A percentile compares a stretch with the other conserved stretches of the same genome.
Conservation (phyloP, 2,888 invertebrate species). For the Apamea epomidion region DNA sequence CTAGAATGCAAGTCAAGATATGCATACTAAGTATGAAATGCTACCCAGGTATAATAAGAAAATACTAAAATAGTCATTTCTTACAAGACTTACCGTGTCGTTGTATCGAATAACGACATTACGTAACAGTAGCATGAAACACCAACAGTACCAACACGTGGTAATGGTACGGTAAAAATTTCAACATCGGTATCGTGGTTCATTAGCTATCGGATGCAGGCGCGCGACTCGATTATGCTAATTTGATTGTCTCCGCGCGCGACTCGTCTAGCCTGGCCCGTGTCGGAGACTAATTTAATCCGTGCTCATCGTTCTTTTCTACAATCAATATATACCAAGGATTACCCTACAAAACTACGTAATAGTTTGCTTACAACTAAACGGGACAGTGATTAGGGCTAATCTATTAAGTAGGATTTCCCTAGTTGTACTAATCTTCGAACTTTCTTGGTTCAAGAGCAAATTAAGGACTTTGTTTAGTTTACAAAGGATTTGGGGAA, state of each 20-base stretch:
- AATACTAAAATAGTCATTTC: slow-evolving; percentile 16
- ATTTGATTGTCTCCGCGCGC: slow-evolving; percentile 63
- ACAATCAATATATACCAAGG: slow-evolving; percentile 51
- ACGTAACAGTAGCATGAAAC: slow-evolving; percentile 36
- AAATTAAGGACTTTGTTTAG: slow-evolving; percentile 43
- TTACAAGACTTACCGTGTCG: neutral
- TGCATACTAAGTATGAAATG: slow-evolving; percentile 1
- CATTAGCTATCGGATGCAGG: slow-evolving; percentile 63
- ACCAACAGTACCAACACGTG: slow-evolving; percentile 32
- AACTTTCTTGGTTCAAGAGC: slow-evolving; percentile 31
- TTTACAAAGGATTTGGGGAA: slow-evolving; percentile 46
- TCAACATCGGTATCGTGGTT: slow-evolving; percentile 58
- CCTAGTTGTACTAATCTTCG: slow-evolving; percentile 48
- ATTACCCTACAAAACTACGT: slow-evolving; percentile 37
- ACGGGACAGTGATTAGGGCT: slow-evolving; percentile 42
- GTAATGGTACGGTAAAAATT: slow-evolving; percentile 47
- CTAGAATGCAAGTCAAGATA: neutral
- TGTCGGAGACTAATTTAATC: slow-evolving; percentile 54
- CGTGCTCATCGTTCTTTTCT: slow-evolving; percentile 46
- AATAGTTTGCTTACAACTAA: slow-evolving; percentile 39
- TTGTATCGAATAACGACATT: slow-evolving; percentile 14
- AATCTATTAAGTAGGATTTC: slow-evolving; percentile 41
- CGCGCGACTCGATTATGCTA: slow-evolving; percentile 65
- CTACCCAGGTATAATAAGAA: neutral
- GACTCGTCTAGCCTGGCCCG: slow-evolving; percentile 53